Evolutionary conservation across 2,113 vertebrate genomes (phyloP).

Genomic region (Pelodiscus sinensis): DNA sequence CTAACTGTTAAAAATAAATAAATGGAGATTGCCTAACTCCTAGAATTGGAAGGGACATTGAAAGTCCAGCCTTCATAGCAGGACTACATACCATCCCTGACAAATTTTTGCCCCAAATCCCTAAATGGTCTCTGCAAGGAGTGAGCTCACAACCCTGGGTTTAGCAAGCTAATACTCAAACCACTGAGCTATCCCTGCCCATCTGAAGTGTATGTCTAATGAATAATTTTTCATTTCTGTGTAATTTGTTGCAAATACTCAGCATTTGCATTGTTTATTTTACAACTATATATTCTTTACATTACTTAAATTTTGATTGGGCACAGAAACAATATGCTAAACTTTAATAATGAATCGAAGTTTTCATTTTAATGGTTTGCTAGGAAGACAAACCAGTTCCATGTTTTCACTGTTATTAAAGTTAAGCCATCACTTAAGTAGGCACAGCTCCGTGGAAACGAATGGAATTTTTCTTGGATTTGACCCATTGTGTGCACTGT

Average conservation of each 20-base stretch:
- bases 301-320: background rate
- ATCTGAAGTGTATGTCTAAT: background rate
- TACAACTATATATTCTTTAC: background rate
- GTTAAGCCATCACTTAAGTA: constrained; percentile 22
- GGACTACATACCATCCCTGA: no score
- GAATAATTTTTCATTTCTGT: background rate
- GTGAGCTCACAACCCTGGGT: no score
- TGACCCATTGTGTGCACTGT: constrained; percentile 54
- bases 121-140: no score
- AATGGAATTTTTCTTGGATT: constrained; percentile 34
- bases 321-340: background rate
- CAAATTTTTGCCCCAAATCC: no score
- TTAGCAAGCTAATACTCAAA: no score
- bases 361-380: background rate
- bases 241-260: background rate
- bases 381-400: background rate
- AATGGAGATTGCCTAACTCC: no score
- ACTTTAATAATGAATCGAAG: background rate
- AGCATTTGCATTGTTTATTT: background rate
- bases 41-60: no score
- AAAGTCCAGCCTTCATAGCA: no score
- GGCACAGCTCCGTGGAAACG: background rate
- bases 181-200: no score
- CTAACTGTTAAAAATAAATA: no score
- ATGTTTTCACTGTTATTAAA: background rate